Conservation (phyloP, 2,113 vertebrate genomes). For the human region DNA sequence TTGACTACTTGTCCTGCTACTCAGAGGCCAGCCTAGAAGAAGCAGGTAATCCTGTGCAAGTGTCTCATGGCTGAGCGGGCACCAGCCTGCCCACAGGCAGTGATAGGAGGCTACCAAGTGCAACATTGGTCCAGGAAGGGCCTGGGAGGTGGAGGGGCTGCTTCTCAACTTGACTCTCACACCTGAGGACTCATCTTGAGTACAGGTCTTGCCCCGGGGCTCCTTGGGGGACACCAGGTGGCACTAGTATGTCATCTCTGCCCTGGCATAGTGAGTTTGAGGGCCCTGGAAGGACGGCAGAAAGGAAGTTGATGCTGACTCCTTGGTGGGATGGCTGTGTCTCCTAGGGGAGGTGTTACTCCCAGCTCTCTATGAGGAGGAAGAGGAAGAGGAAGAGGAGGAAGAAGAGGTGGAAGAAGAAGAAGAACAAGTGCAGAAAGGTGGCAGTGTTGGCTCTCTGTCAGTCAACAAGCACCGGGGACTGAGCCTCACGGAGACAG, state of each 20-base stretch:
- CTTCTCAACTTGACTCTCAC: background rate
- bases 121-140: background rate
- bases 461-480: constrained; percentile 79
- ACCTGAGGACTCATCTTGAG: background rate
- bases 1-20: background rate
- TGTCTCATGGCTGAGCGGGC: background rate
- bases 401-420: constrained; percentile 66
- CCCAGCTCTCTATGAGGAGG: constrained; percentile 82
- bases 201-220: background rate
- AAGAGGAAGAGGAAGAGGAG: constrained; percentile 69
- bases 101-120: background rate
- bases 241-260: constrained; percentile 20
- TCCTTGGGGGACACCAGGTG: constrained; percentile 29
- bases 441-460: constrained; percentile 64
- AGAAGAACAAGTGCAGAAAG: constrained; percentile 71
- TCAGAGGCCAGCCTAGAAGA: background rate
- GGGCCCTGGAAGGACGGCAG: background rate
- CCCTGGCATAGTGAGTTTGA: background rate
- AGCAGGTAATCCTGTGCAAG: background rate
- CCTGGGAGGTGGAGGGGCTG: background rate
- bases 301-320: background rate
- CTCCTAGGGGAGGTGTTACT: constrained; percentile 77
- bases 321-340: background rate
- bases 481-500: constrained; percentile 86
- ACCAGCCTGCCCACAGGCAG: background rate